These are phyloP conservation scores for Glomeris maerens DNA, from an alignment of 1,140 invertebrate species.

Conservation along the genomic window DNA sequence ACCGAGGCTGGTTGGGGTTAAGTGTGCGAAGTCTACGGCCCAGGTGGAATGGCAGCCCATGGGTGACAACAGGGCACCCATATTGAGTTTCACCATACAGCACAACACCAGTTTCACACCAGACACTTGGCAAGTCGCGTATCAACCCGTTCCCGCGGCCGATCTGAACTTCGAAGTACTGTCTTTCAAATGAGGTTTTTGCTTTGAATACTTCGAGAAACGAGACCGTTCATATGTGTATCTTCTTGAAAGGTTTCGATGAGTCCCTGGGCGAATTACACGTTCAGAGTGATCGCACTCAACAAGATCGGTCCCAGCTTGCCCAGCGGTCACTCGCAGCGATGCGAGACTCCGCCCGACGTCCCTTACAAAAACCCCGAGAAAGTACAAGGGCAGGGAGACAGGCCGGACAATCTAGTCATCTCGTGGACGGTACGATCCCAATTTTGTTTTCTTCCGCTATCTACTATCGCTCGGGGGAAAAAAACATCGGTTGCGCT, in stretches of 20 bases:
- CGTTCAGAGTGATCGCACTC: slow-evolving; percentile 80
- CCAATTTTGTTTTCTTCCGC: slow-evolving; percentile 8
- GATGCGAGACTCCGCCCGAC: slow-evolving; percentile 70
- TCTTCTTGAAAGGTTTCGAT: slow-evolving; percentile 42
- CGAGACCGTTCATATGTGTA: slow-evolving; percentile 19
- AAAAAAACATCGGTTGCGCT: too few species aligned
- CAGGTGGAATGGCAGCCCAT: slow-evolving; percentile 67
- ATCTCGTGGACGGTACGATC: slow-evolving; percentile 79
- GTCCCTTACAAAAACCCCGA: slow-evolving; percentile 89
- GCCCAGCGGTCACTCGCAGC: slow-evolving; percentile 60
- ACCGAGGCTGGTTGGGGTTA: slow-evolving; percentile 49
- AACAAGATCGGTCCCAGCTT: slow-evolving; percentile 85
- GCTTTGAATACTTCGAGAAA: not conserved
- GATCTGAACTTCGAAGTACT: slow-evolving; percentile 32
- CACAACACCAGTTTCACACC: slow-evolving; percentile 89
- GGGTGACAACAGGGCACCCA: slow-evolving; percentile 87
- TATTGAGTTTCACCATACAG: slow-evolving; percentile 79
- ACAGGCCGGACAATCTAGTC: slow-evolving; percentile 72
- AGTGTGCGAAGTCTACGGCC: slow-evolving; percentile 54
- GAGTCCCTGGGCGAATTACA: slow-evolving; percentile 90
- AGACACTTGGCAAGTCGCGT: slow-evolving; percentile 71
- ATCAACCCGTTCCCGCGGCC: slow-evolving; percentile 58
- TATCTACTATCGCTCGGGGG: not conserved
- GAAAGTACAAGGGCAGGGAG: slow-evolving; percentile 81
- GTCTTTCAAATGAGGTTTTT: not conserved